These are phyloP conservation scores for Mantis religiosa DNA, from an alignment of 2,888 invertebrate species.

Conservation along the genomic window DNA sequence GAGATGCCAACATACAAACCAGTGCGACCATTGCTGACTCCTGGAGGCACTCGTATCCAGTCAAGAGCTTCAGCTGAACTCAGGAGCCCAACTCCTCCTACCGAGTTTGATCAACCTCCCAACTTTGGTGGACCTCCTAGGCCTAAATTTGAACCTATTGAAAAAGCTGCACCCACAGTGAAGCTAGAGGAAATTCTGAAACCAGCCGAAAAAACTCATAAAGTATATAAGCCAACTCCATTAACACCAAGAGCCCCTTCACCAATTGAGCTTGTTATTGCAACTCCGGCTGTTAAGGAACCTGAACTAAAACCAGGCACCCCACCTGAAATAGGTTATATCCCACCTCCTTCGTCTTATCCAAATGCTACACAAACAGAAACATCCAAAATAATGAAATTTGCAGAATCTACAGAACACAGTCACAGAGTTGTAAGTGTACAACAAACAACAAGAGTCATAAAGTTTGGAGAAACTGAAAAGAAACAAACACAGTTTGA, in stretches of 20 bases:
- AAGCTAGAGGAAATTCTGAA: slow-evolving; percentile 43
- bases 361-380: slow-evolving; percentile 63
- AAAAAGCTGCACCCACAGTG: slow-evolving; percentile 41
- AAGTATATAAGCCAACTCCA: slow-evolving; percentile 53
- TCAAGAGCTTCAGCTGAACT: slow-evolving; percentile 46
- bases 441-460: slow-evolving; percentile 64
- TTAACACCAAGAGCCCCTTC: slow-evolving; percentile 44
- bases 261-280: slow-evolving; percentile 38
- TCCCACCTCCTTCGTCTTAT: slow-evolving; percentile 51
- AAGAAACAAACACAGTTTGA: slow-evolving; percentile 20
- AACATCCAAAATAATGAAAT: slow-evolving; percentile 64
- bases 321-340: slow-evolving; percentile 56
- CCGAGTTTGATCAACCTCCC: slow-evolving; percentile 54
- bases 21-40: slow-evolving; percentile 54
- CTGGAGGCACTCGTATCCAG: slow-evolving; percentile 44
- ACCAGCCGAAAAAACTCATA: slow-evolving; percentile 42
- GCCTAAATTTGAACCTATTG: slow-evolving; percentile 58
- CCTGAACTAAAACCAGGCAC: slow-evolving; percentile 50
- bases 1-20: slow-evolving; percentile 56
- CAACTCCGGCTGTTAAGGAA: slow-evolving; percentile 39
- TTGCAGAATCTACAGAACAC: slow-evolving; percentile 64
- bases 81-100: slow-evolving; percentile 54
- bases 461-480: slow-evolving; percentile 58
- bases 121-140: slow-evolving; percentile 45
- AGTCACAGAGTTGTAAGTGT: slow-evolving; percentile 58